Percentiles rank a stretch among this genome's conserved stretches.
Conservation (phyloP, 2,888 invertebrate genomes). For the Pedicia rivosa region DNA sequence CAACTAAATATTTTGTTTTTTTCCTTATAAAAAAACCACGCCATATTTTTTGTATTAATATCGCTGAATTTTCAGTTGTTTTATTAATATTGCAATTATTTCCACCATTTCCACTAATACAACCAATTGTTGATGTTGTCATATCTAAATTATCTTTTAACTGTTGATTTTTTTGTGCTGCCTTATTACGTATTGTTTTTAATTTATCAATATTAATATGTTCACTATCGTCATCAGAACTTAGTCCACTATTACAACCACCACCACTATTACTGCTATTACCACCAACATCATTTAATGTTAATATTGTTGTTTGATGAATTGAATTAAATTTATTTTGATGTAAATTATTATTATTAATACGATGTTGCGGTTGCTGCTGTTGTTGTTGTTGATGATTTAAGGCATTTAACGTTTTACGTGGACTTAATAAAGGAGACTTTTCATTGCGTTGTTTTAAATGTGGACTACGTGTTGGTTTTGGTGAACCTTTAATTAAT, state of each 20-base stretch:
- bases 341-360: too few species aligned
- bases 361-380: slow-evolving; percentile 15
- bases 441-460: slow-evolving; percentile 20
- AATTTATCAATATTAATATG: slow-evolving; percentile 47
- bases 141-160: slow-evolving; percentile 20
- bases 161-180: slow-evolving; percentile 30
- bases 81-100: slow-evolving; percentile 14
- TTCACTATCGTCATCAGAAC: slow-evolving; percentile 47
- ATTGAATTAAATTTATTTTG: too few species aligned
- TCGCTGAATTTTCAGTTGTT: slow-evolving; percentile 40
- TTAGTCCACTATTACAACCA: slow-evolving; percentile 16
- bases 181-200: slow-evolving; percentile 46
- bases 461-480: slow-evolving; percentile 21
- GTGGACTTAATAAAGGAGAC: slow-evolving; percentile 27
- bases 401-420: slow-evolving; percentile 15
- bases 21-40: slow-evolving; percentile 67
- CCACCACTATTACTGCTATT: not conserved
- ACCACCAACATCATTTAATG: not conserved
- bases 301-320: too few species aligned
- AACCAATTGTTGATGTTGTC: slow-evolving; percentile 16
- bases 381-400: slow-evolving; percentile 8
- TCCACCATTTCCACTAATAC: too few species aligned
- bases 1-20: slow-evolving; percentile 33
- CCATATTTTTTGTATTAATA: slow-evolving; percentile 76
- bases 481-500: slow-evolving; percentile 20